Percentiles rank a stretch among this genome's conserved stretches.
These are phyloP conservation scores for Stylophora pistillata DNA, from an alignment of 64 coral and sea anemone genomes.

Conservation along the genomic window DNA sequence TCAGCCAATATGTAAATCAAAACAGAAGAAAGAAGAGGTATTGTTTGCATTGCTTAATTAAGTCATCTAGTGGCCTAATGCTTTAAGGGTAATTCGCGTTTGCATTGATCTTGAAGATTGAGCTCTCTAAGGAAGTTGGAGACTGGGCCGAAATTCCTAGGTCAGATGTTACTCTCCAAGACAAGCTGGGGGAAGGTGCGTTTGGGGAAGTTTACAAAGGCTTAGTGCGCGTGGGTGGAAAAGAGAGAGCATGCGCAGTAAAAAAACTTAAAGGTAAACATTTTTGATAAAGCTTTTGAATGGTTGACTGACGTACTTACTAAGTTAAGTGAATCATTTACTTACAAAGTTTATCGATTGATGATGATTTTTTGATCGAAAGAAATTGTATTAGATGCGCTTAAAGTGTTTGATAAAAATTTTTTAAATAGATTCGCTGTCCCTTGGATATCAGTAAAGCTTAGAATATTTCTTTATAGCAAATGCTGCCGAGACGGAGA, in stretches of 20 bases:
- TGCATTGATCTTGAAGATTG: neutral
- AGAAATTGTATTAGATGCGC: no score
- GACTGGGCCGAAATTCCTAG: slow-evolving; percentile 29
- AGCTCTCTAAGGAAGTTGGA: neutral
- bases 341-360: neutral
- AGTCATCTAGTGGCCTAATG: neutral
- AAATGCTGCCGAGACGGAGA: slow-evolving; percentile 33
- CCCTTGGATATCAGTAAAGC: no score
- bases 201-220: slow-evolving; percentile 43
- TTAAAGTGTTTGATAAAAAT: neutral
- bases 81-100: neutral
- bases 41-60: neutral
- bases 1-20: neutral
- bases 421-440: neutral
- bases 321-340: no score
- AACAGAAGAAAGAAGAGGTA: neutral
- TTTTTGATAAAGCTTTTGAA: neutral
- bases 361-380: no score
- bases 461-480: neutral
- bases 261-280: slow-evolving; percentile 53
- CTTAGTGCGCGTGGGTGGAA: neutral
- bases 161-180: slow-evolving; percentile 1
- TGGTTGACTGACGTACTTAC: no score
- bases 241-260: slow-evolving; percentile 6
- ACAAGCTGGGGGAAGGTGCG: slow-evolving; percentile 48